Conservation (phyloP, 2,888 invertebrate genomes). For the Ceraclea dissimilis region DNA sequence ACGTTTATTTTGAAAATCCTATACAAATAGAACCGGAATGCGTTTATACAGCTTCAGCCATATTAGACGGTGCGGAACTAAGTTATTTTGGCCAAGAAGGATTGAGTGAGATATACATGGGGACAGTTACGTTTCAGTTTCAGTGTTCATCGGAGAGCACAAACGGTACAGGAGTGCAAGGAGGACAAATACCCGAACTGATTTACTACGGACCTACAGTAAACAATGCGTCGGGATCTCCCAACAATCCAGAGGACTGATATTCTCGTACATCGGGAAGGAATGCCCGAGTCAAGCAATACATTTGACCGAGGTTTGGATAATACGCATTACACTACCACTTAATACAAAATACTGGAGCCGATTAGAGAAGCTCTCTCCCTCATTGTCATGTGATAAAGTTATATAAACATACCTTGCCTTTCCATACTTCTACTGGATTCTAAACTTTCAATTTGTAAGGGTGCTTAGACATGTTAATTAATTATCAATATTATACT, state of each 20-base stretch:
- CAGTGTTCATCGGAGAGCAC: slow-evolving; percentile 96
- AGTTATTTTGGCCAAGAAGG: slow-evolving; percentile 98
- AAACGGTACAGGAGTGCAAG: slow-evolving; percentile 95
- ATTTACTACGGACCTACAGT: slow-evolving; percentile 88
- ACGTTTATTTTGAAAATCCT: slow-evolving; percentile 72
- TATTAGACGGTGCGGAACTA: slow-evolving; percentile 86
- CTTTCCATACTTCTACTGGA: slow-evolving; percentile 14
- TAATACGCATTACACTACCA: background rate
- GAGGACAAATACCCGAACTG: slow-evolving; percentile 94
- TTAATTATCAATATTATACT: background rate
- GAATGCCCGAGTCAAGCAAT: slow-evolving; percentile 5
- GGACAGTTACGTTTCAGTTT: slow-evolving; percentile 92
- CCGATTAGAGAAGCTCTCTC: background rate
- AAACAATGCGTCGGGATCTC: slow-evolving; percentile 36
- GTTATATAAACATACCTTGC: slow-evolving; percentile 9
- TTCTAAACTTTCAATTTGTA: slow-evolving; percentile 16
- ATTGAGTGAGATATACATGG: slow-evolving; percentile 87
- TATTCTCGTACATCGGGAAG: slow-evolving; percentile 25
- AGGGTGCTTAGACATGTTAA: slow-evolving; percentile 17
- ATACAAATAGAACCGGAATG: slow-evolving; percentile 88
- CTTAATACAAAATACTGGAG: too few relatives aligned
- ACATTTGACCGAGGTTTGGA: slow-evolving; percentile 3
- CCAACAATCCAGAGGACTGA: slow-evolving; percentile 47
- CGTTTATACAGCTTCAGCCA: slow-evolving; percentile 93
- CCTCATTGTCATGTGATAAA: slow-evolving; percentile 10